Base-by-base conservation (phyloP, 1,140 invertebrate species). In the Schlechtendalia chinensis region DNA sequence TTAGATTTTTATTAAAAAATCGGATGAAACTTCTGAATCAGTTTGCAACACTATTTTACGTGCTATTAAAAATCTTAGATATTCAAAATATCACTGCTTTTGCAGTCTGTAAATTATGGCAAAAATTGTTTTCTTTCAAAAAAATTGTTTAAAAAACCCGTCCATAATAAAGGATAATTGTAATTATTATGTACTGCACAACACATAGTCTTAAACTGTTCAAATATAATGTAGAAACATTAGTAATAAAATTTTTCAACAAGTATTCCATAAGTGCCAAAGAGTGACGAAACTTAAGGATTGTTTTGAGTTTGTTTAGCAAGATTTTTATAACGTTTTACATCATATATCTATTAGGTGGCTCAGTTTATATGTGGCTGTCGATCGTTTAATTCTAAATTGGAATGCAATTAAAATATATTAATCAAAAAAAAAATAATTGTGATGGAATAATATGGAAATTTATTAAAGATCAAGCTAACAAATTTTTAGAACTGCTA, bases 101-200 rank as follows among this genome's bases (percentile, higher is more conserved):
- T 65, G 29, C 17, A n/a, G 61, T 65, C 61, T 39, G 61, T 65
- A n/a, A 65, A 39, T 32, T 39, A 59, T 59, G 22, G 14, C 8
- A 27, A 59, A 59, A 59, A 29, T 27, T 59, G 12, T 59, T 59
- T 14, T 11, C 12, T 59, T 24, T 59, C 19, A 27, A 59, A 59
- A 27, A 5, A 59, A 59, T 24, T 14, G 14, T 24, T 59, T 0
- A 59, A 27, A 59, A 59, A 59, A 24, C 56, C 11, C 24, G 82
- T 54, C n/a, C n/a, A 81, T 84, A 50, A 39, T 84, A 27, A 82
- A 83, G 81, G 82, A 71, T 10, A 84, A 84, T 81, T 84, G 83
- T 54, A 82, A 84, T 69, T 81, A 69, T 59, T 82, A 84, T 63
- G 81, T 83, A 19, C 19, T 83, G 12, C 81, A 83, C 59, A 83